Evolutionary conservation across 2,888 invertebrate genomes (phyloP), one percentile per base, ranked within the genome.

Genomic region (Apotomis betuletana): DNA sequence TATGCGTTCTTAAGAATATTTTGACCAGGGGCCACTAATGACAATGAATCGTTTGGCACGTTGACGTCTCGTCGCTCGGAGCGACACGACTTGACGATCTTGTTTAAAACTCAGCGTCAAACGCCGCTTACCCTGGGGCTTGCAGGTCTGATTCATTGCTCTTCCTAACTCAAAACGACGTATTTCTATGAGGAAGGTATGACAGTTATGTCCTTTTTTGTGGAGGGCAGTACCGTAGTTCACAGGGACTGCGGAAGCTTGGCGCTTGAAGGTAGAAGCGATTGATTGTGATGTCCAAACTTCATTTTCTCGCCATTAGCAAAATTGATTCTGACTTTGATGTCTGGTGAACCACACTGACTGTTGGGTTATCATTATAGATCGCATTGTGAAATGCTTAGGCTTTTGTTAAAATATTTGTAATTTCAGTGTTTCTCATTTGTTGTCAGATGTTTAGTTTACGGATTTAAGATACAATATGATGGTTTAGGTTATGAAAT

Each of bases 61-160:
- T 57, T 65, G 57, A 65, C 67, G 62, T 27, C 62, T 60, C 54
- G 71, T 72, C 72, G 68, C 72, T 59, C 54, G 46, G 46, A 59
- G 72, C 72, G 67, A 68, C 71, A 62, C 68, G 27, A 41, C 67
- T 54, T 63, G 57, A 58, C 63, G 68, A 46, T 65, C 65, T 65
- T 46, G 65, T 65, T 65, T 36, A 46, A n/a, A 27, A 27, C 27
- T 38, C 46, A 15, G 64, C 64, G 55, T 64, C 55, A 54, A 55
- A 65, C 65, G 63, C 54, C 55, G n/a, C 57, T 55, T 65, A 55
- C 55, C 65, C 65, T 65, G n/a, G 44, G 65, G 57, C 57, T 36
- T 36, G 51, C 41, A 58, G 46, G 44, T 46, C 41, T 60, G 67
- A 59, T 67, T 59, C 49, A 67, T 59, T 65, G 46, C 57, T 46